A percentile compares a stretch with the other conserved stretches of the same genome.
Conservation (phyloP, 2,888 invertebrate species). For the Cataglyphis livida region DNA sequence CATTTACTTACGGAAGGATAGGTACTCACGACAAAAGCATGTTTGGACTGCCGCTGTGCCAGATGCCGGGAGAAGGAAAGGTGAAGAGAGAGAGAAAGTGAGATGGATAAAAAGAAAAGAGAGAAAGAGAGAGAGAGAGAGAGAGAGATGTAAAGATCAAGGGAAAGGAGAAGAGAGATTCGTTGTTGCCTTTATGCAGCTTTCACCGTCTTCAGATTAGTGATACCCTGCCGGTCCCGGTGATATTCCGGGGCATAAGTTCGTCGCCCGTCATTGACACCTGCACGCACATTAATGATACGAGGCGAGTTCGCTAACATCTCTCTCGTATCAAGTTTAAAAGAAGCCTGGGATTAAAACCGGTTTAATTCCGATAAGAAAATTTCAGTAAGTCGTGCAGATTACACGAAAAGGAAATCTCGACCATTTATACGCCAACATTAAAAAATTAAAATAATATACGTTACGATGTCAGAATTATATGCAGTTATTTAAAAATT, state of each 20-base stretch:
- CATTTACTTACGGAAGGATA: slow-evolving; percentile 72
- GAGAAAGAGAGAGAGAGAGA: slow-evolving; percentile 24
- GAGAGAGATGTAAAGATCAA: slow-evolving; percentile 12
- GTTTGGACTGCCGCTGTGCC: slow-evolving; percentile 80
- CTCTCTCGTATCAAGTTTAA: slow-evolving; percentile 15
- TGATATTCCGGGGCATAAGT: slow-evolving; percentile 54
- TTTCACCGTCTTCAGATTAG: slow-evolving; percentile 78
- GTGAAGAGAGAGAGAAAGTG: slow-evolving; percentile 2
- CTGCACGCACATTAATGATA: slow-evolving; percentile 51
- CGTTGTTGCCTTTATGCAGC: slow-evolving; percentile 70
- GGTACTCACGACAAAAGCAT: slow-evolving; percentile 77
- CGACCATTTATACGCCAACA: background rate
- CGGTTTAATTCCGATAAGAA: slow-evolving; percentile 20
- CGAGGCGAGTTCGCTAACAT: slow-evolving; percentile 35
- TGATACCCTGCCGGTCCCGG: slow-evolving; percentile 43
- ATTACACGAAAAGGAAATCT: slow-evolving; percentile 13
- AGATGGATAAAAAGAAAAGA: slow-evolving; percentile 28
- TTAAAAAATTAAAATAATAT: background rate
- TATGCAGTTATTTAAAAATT: background rate
- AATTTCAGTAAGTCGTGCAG: background rate
- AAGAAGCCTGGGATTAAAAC: slow-evolving; percentile 39
- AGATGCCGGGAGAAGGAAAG: slow-evolving; percentile 74
- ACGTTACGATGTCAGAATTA: background rate
- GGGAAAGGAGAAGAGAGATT: slow-evolving; percentile 62
- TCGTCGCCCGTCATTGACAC: slow-evolving; percentile 56